Evolutionary conservation across 2,113 vertebrate genomes (phyloP), one percentile per base, ranked within the genome.

Genomic region (Mola mola): DNA sequence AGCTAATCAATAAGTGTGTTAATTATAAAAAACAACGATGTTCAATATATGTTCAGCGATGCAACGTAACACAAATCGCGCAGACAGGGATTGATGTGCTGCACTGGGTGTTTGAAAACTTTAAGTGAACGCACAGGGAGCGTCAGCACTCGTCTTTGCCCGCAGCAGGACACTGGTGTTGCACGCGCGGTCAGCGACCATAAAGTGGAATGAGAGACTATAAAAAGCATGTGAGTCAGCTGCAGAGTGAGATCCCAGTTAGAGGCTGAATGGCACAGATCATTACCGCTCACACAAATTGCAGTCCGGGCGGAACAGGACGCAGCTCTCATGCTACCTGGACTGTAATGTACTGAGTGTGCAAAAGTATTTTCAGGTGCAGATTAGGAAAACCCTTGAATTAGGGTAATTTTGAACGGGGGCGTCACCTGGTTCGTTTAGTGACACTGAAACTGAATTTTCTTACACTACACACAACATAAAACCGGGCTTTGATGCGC

Each of bases 161-260:
- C 53, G 15, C 69, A 64, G 66, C 69, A 61, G 74, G 64, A 71
- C 5, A 24, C 50, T 51, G 63, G 62, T 26, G 53, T 52, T 28
- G 3, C 28, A 17, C 46, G 47, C 63, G 41, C 24, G 44, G 17
- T 0, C 16, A 1, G 43, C 1, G 6, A 56, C 60, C 49, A 48
- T 74, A 34, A 81, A 83, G 72, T 67, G 78, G 53, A 81, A 83
- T 75, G 78, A 79, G 77, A 69, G 63, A 46, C 80, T 85, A 85
- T 84, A 85, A 87, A 85, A 87, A 82, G 83, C 69, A 41, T 33
- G 53, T 82, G 83, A 88, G 81, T 88, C 83, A 84, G 86, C 81
- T 38, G 53, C 71, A 62, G 74, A 68, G 67, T 66, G 79, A 82
- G 79, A 82, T 76, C 83, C 77, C 83, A 62, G 83, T 66, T 81